phyloP scores from a whole-genome alignment of 2,888 invertebrate genomes.

The Nomada goodeniana region DNA sequence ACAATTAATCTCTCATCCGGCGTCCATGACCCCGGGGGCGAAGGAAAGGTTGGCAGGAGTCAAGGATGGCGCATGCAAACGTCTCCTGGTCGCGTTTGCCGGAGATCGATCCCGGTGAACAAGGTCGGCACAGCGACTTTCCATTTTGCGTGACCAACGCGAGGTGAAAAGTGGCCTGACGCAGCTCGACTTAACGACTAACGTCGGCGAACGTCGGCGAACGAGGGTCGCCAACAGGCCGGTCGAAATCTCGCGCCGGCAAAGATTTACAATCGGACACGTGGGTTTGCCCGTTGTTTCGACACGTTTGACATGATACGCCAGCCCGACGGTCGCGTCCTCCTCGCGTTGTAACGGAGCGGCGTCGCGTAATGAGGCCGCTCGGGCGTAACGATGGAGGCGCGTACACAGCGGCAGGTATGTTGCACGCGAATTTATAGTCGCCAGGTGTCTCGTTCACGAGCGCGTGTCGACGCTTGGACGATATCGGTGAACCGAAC shows the following conservation, averaged over 20 bases:
- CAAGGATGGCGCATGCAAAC: slow-evolving; percentile 73
- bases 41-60: slow-evolving; percentile 65
- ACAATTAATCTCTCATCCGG: slow-evolving; percentile 74
- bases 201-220: not conserved
- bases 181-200: slow-evolving; percentile 41
- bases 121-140: slow-evolving; percentile 61
- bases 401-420: too few relatives aligned
- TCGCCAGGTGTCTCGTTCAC: not conserved
- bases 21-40: slow-evolving; percentile 71
- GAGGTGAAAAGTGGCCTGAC: slow-evolving; percentile 35
- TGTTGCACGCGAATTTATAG: not conserved
- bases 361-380: slow-evolving; percentile 4
- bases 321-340: not conserved
- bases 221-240: slow-evolving; percentile 1
- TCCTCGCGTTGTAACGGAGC: not conserved
- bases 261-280: slow-evolving; percentile 12
- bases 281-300: not conserved
- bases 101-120: slow-evolving; percentile 62
- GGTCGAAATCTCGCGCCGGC: slow-evolving; percentile 1
- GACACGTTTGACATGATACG: slow-evolving; percentile 2
- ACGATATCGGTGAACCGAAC: not conserved
- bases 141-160: slow-evolving; percentile 68
- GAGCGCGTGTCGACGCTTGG: not conserved
- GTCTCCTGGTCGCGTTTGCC: slow-evolving; percentile 44
- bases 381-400: too few relatives aligned